Evolutionary conservation across 2,888 invertebrate genomes (phyloP).

Genomic region (Hyalella azteca): DNA sequence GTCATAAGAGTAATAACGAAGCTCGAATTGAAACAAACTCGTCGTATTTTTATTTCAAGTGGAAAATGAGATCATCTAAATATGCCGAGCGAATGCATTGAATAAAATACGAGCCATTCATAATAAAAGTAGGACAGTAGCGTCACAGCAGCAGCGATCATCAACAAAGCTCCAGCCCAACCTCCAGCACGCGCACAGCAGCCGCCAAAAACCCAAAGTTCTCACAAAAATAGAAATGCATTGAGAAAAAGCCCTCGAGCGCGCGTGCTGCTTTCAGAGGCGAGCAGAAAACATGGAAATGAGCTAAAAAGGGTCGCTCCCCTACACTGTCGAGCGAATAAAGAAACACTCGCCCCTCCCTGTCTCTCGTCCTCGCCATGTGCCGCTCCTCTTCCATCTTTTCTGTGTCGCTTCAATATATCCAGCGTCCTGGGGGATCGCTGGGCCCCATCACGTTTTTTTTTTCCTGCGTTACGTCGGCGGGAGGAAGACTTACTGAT

Average conservation of each 20-base stretch:
- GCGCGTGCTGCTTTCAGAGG: conserved; percentile 24
- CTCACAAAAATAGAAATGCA: conserved; percentile 36
- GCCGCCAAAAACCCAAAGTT: conserved; percentile 17
- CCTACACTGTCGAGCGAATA: neutral
- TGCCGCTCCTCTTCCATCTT: neutral
- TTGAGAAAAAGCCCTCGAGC: conserved; percentile 37
- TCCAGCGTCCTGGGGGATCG: too few species aligned
- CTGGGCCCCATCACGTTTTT: too few species aligned
- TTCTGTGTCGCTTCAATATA: too few species aligned
- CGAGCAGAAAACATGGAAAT: conserved; percentile 31
- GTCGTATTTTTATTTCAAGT: too few species aligned
- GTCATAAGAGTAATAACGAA: too few species aligned
- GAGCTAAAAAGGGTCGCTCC: conserved; percentile 24
- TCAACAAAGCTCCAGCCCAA: neutral
- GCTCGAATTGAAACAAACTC: too few species aligned
- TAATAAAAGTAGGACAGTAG: neutral
- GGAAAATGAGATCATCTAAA: too few species aligned
- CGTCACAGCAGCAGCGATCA: neutral
- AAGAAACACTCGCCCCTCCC: neutral
- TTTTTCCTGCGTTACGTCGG: too few species aligned
- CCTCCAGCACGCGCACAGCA: conserved; percentile 10
- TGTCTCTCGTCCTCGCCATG: neutral
- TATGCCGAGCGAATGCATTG: too few species aligned
- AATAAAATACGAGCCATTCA: too few species aligned
- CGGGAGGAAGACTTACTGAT: too few species aligned